Evolutionary conservation across 2,888 invertebrate genomes (phyloP), one percentile per base, ranked within the genome.

Genomic region (Hermodice carunculata): DNA sequence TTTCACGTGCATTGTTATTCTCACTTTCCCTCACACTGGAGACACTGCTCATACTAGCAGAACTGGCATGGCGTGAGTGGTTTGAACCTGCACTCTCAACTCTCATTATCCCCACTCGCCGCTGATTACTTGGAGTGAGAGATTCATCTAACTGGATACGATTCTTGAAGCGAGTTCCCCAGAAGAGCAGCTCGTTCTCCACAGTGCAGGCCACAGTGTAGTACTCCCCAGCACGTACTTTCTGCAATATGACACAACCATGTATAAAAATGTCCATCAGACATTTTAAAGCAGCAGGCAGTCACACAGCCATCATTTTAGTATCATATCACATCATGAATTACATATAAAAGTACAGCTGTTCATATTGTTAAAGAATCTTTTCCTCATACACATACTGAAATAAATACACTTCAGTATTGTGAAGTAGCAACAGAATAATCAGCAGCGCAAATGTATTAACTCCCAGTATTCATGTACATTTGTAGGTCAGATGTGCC

Each of bases 151-250:
- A 24, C n/a, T 49, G 44, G 37, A 24, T 28, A 57, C 53, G 24
- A n/a, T 1, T 32, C 42, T 68, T 69, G 60, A 52, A 69, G 29
- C 67, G 63, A 8, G 69, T 60, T 1, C 92, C 92, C 92, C 92
- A 92, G 77, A 92, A 90, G 71, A 90, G 90, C 8, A 92, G 85
- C 28, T 90, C 89, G 80, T 92, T 91, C 70, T 91, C 89, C 43
- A 89, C 86, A 1, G 91, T 91, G 3, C 89, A 89, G 8, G 89
- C 90, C n/a, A 91, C 86, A 0, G 91, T 91, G 80, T 90, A 92
- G 26, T 90, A 89, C 29, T 89, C 89, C 17, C 91, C 91, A 82
- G 91, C 91, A 70, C 89, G 87, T 11, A 90, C 88, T 80, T 88
- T 89, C 91, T 92, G 80, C 37, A 80, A 75, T 60, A n/a, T n/a